Base-by-base conservation (phyloP, 2,888 invertebrate genomes). In the Tubulanus polymorphus region DNA sequence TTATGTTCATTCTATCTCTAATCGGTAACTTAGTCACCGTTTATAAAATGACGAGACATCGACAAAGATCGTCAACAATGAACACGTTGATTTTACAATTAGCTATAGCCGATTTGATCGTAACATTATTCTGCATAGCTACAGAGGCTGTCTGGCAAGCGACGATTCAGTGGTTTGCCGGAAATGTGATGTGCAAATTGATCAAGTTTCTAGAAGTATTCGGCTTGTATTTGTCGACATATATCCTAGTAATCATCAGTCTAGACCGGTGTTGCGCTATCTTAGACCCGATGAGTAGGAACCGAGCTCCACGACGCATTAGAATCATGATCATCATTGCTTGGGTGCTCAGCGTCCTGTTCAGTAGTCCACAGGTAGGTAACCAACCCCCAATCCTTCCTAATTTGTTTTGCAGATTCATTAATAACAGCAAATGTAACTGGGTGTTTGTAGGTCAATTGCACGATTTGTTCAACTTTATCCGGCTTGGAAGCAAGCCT, bases 181-280 rank as follows among this genome's bases (percentile, higher is more conserved):
- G 89, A 1, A 88, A 89, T 70, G 75, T 85, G 10, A 84, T 85
- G 45, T 91, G 91, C 78, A 91, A 90, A 80, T 64, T 89, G 53
- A 87, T 90, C 69, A 91, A 91, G 76, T 88, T 87, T 65, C 81
- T 87, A 48, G 90, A 91, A 79, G 87, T 90, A 85, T 89, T 90
- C 71, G 86, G 89, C 51, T 81, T 91, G 52, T 89, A 91, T 73
- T 79, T 90, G 61, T 90, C 90, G 58, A 91, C 91, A 0, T 91
- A 89, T 76, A 85, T 91, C 37, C 81, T 90, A 26, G 90, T 91
- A 30, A 82, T 90, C 47, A 90, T 91, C 67, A 90, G 90, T 12
- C 84, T 90, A 46, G 91, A 91, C 72, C 83, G 91, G 54, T 90
- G 89, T 83, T 83, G 88, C 53, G 80, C 79, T 18, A 89, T 91